phyloP scores from a whole-genome alignment of 2,888 invertebrate genomes.

The Cephonodes hylas region DNA sequence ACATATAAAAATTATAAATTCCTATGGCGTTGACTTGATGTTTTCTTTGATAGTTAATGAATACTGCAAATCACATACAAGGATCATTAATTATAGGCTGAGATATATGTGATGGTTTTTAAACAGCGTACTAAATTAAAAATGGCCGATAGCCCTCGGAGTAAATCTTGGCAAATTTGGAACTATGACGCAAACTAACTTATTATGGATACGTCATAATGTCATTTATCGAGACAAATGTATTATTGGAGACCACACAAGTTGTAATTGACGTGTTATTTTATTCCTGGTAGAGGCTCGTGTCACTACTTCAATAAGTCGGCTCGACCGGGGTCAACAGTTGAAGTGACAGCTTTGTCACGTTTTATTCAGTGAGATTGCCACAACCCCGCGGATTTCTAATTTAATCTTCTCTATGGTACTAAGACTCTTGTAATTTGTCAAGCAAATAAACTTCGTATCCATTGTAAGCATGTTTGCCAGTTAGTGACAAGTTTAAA shows the following conservation, averaged over 20 bases:
- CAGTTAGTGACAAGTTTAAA: no score
- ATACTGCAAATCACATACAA: conserved; percentile 10
- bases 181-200: conserved; percentile 51
- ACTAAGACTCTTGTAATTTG: no score
- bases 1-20: conserved; percentile 6
- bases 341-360: no score
- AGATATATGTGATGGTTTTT: conserved; percentile 1
- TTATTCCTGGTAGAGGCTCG: no score
- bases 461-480: no score
- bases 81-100: conserved; percentile 4
- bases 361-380: no score
- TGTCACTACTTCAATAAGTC: no score
- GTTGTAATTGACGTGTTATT: conserved; percentile 7
- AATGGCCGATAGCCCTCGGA: conserved; percentile 2
- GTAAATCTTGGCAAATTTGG: conserved; percentile 43
- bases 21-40: not conserved
- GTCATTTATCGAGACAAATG: conserved; percentile 7
- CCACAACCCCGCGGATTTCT: no score
- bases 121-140: conserved; percentile 1
- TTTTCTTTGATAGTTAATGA: conserved; percentile 10
- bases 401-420: no score
- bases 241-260: conserved; percentile 16
- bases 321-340: no score
- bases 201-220: conserved; percentile 13
- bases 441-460: no score